Base-by-base conservation (phyloP, 2,888 invertebrate genomes). In the Muscina levida region DNA sequence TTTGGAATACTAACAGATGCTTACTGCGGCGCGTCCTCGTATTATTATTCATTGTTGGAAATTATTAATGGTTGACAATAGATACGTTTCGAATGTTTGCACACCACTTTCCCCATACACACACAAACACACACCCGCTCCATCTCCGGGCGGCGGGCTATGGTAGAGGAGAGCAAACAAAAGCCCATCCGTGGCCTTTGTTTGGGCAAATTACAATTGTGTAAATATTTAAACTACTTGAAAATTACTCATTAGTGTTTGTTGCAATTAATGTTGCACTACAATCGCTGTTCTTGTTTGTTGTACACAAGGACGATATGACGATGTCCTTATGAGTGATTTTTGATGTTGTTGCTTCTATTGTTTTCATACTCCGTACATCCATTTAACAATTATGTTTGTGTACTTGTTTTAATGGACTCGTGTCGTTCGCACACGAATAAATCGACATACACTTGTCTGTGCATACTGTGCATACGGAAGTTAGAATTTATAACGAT, bases 1-100 rank as follows among this genome's bases (percentile, higher is more conserved):
- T 88, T 88, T 88, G 88, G 87, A 88, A 88, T 88, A 88, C 87
- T 87, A 88, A 87, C 88, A 88, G 88, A 88, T 88, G 88, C 88
- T 88, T 87, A 85, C 86, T 85, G 85, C 85, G 84, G 11, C 13
- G 10, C 72, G 53, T 37, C 68, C 68, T 15, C 19, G 62, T 79
- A 72, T 75, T 87, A 87, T 88, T 88, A 88, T 87, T 88, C 87
- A 88, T 88, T 88, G 88, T 87, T 85, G 72, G 82, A 86, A 88
- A 88, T 88, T 88, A 88, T 88, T 87, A 88, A 87, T 87, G 87
- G 87, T 88, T 87, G 87, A 88, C 87, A 87, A 88, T 87, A 86
- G 86, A 87, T 79, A 74, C 65, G 74, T 72, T 76, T 66, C 74
- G 57, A 66, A 65, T 80, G 81, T 81, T 87, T 87, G 85, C 84